Evolutionary conservation across 1,140 invertebrate species (phyloP), one percentile per base, ranked within the genome.

Genomic region (Globodera rostochiensis): DNA sequence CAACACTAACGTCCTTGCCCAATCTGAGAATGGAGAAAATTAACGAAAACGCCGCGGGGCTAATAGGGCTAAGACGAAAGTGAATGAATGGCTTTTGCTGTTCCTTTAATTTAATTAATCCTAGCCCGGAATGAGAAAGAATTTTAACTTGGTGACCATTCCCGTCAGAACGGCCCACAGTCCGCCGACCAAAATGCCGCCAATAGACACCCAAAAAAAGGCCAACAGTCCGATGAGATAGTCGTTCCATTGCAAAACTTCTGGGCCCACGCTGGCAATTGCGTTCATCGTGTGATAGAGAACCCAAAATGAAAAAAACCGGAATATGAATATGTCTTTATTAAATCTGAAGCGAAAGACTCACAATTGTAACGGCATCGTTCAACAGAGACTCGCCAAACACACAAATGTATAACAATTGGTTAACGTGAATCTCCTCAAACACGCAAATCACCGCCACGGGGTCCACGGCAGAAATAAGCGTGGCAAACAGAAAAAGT

Each of bases 391-490:
- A 82, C 74, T 98, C 97, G 49, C 96, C 96, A 92, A 98, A 98
- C 0, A 98, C 96, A 91, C 98, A 94, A 96, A 98, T 98, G 91
- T 98, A 98, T 0, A 98, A 91, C 6, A 98, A 94, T 21, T 95
- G 96, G 91, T 97, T 86, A 4, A 87, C 83, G 47, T 88, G 81
- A 25, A 81, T 74, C 60, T 81, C 80, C 49, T 86, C 70, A 74
- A 85, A 84, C 0, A 82, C 84, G 64, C 84, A 82, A 57, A 84
- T 86, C 19, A 84, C 76, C 11, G 78, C 76, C 2, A 83, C 97
- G 6, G 97, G 97, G 92, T 98, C 97, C 19, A 99, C 96, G 74
- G 97, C 97, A n/a, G 96, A 98, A 89, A 98, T 98, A 50, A 98
- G 90, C 4, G 96, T 98, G 6, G 96, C 96, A 92, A 98, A 98